Conservation (phyloP, 2,888 invertebrate species). For the Lepeophtheirus nordmannii region DNA sequence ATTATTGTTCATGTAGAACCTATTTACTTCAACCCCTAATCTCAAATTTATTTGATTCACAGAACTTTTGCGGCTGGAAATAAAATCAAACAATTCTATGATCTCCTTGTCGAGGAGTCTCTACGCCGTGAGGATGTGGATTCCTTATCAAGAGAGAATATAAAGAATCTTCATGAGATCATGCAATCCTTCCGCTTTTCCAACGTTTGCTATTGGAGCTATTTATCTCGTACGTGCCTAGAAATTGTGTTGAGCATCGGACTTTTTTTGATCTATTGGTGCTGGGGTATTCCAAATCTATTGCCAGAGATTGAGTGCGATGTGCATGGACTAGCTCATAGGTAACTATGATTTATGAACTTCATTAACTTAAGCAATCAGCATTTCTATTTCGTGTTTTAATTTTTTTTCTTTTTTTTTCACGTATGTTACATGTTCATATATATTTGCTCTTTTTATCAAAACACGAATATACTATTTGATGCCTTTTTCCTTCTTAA, state of each 20-base stretch:
- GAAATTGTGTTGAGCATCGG: conserved; percentile 17
- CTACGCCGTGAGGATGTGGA: conserved; percentile 20
- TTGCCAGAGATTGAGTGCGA: conserved; percentile 18
- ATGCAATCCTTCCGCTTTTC: conserved; percentile 22
- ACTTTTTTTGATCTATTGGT: conserved; percentile 21
- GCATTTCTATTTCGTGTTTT: neutral
- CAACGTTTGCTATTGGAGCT: conserved; percentile 23
- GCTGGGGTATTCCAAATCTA: conserved; percentile 23
- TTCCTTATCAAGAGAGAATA: conserved; percentile 16
- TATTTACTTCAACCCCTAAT: neutral
- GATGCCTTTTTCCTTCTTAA: too few species aligned
- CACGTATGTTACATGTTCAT: too few species aligned
- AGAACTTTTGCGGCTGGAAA: conserved; percentile 23
- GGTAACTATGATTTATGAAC: neutral
- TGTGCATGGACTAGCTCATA: conserved; percentile 17
- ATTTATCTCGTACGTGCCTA: conserved; percentile 12
- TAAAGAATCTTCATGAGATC: conserved; percentile 22
- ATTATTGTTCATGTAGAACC: too few species aligned
- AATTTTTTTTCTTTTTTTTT: neutral
- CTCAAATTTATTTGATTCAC: neutral
- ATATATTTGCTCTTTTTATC: too few species aligned
- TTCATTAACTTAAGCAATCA: neutral
- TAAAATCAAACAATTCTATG: conserved; percentile 23
- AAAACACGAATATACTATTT: too few species aligned
- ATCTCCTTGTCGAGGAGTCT: conserved; percentile 19